Conservation (phyloP, 2,113 vertebrate genomes). For the Suricata suricatta region DNA sequence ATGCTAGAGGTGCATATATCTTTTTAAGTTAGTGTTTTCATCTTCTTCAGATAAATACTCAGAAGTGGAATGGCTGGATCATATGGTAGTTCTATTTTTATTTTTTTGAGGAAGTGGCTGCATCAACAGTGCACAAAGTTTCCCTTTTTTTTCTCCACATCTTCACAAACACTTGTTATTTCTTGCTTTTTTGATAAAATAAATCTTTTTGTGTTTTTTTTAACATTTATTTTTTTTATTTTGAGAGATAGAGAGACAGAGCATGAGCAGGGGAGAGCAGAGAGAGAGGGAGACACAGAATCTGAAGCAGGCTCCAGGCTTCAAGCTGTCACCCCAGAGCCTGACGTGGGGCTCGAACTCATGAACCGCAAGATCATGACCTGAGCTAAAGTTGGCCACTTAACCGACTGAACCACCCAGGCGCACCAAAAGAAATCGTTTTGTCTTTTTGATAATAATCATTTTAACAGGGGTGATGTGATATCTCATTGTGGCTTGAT, state of each 20-base stretch:
- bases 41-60: not conserved
- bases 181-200: not conserved
- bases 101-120: not conserved
- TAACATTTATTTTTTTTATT: no score
- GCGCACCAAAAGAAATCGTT: no score
- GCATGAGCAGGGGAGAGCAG: no score
- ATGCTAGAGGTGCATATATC: not conserved
- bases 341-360: no score
- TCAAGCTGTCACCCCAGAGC: no score
- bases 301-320: no score
- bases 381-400: no score
- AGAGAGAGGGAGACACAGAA: no score
- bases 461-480: not conserved
- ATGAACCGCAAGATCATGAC: no score
- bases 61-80: not conserved
- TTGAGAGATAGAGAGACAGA: no score
- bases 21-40: not conserved
- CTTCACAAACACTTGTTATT: not conserved
- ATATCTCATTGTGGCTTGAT: not conserved
- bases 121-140: not conserved
- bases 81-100: not conserved
- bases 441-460: not conserved
- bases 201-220: not conserved
- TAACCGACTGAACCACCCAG: no score
- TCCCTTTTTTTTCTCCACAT: not conserved